Conservation (phyloP, 2,113 vertebrate species). For the Pagrus major region DNA sequence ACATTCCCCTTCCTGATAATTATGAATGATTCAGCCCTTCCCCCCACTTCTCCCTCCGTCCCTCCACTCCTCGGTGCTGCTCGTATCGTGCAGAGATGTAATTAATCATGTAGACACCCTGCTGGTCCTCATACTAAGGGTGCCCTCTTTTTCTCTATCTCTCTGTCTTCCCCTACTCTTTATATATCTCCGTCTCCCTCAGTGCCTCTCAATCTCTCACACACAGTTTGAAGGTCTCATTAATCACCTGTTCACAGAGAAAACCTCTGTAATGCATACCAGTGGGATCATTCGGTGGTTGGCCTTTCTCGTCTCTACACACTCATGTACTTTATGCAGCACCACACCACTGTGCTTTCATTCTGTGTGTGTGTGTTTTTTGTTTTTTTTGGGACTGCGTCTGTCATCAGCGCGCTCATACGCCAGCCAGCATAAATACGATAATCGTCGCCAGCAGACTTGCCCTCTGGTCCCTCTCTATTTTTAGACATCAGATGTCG, state of each 20-base stretch:
- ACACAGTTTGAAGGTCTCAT: constrained; percentile 49
- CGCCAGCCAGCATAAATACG: constrained; percentile 37
- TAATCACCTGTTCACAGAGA: constrained; percentile 45
- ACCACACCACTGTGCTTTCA: background rate
- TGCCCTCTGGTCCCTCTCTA: constrained; percentile 51
- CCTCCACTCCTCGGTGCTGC: constrained; percentile 9
- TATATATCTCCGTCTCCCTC: constrained; percentile 38
- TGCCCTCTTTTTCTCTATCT: constrained; percentile 43
- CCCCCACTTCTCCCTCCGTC: constrained; percentile 5
- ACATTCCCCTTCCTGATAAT: constrained; percentile 58
- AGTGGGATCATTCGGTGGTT: constrained; percentile 33
- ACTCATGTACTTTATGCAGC: too few relatives aligned
- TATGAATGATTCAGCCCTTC: constrained; percentile 53
- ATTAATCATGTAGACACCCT: constrained; percentile 73
- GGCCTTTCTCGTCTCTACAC: background rate
- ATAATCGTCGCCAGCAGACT: constrained; percentile 42
- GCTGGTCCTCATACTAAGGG: constrained; percentile 54
- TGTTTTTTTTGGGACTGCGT: constrained; percentile 9
- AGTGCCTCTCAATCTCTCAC: constrained; percentile 26
- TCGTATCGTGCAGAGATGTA: constrained; percentile 44
- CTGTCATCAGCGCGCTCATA: constrained; percentile 31
- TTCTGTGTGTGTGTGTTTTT: constrained; percentile 6
- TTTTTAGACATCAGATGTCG: constrained; percentile 72
- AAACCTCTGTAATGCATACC: constrained; percentile 33
- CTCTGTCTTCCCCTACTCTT: constrained; percentile 6